These are phyloP conservation scores for Cottus gobio DNA, from an alignment of 2,113 vertebrate genomes.

Conservation along the genomic window DNA sequence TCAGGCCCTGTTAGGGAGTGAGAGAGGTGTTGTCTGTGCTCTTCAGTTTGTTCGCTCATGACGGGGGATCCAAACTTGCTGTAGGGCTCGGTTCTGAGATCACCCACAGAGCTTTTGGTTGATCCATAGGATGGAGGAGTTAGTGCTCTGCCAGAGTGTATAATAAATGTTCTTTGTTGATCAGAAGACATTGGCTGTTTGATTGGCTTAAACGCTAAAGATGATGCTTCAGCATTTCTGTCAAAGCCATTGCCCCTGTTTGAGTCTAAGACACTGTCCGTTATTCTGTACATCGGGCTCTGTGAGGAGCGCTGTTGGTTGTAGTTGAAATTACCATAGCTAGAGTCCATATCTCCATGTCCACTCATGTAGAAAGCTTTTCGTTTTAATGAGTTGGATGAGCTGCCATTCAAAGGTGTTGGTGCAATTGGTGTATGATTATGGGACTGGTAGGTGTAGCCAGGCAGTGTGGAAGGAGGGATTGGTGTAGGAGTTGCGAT, in stretches of 20 bases:
- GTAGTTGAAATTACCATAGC: constrained; percentile 97
- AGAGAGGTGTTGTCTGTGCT: constrained; percentile 92
- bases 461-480: constrained; percentile 92
- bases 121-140: constrained; percentile 94
- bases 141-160: constrained; percentile 92
- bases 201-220: constrained; percentile 96
- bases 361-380: constrained; percentile 99
- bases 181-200: constrained; percentile 96
- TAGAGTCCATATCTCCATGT: constrained; percentile 97
- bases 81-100: constrained; percentile 92
- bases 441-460: constrained; percentile 96
- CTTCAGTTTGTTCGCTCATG: constrained; percentile 91
- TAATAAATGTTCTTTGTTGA: constrained; percentile 95
- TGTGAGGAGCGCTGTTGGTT: constrained; percentile 98
- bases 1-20: constrained; percentile 91
- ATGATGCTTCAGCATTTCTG: constrained; percentile 92
- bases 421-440: constrained; percentile 93
- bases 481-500: constrained; percentile 96
- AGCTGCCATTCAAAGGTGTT: constrained; percentile 93
- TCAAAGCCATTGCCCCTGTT: constrained; percentile 96
- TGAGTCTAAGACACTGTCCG: constrained; percentile 94
- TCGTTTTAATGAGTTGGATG: constrained; percentile 96
- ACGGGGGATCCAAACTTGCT: constrained; percentile 93
- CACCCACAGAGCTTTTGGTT: constrained; percentile 90
- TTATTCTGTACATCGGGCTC: constrained; percentile 97